Evolutionary conservation across 2,113 vertebrate species (phyloP), one percentile per base, ranked within the genome.

Genomic region (Urocitellus parryii): DNA sequence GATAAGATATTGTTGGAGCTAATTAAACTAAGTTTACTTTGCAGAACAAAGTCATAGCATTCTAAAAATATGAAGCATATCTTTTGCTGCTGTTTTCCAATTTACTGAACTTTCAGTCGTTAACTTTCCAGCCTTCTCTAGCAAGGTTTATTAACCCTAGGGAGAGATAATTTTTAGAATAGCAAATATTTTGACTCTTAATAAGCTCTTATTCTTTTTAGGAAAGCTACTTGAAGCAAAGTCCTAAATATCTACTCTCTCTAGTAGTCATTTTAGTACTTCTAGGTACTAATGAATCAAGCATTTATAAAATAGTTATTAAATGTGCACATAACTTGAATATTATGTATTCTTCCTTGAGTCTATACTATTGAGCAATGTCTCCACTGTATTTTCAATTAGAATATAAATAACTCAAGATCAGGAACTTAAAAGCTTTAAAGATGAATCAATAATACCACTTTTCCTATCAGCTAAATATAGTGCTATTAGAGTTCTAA

Each of bases 391-490:
- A 3, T 80, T 97, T 97, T 94, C 20, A 51, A 79, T 82, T 81
- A 85, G 48, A 93, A 58, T 96, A 96, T 95, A 98, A 96, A 80
- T 97, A 97, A 96, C 95, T 85, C 87, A 94, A 73, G 82, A 91
- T 92, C 84, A 80, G 84, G 84, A 94, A 85, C 80, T 95, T 88
- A 95, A 95, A 95, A 68, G 67, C 56, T 94, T 97, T 94, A 76
- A 93, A 72, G 78, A 96, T 79, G 42, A 97, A 96, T 97, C 42
- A 12, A 97, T 97, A 90, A 96, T 73, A 67, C 70, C 56, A 76
- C 72, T 90, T 80, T 58, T 89, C 37, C 88, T 86, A 70, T 85
- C 58, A 90, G 67, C 79, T 42, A 88, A 94, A 96, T 95, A 87
- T 37, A 96, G 83, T 80, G 42, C 89, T 90, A 73, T 95, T 93